Conservation (phyloP, 2,888 invertebrate genomes). For the Desoria tigrina region DNA sequence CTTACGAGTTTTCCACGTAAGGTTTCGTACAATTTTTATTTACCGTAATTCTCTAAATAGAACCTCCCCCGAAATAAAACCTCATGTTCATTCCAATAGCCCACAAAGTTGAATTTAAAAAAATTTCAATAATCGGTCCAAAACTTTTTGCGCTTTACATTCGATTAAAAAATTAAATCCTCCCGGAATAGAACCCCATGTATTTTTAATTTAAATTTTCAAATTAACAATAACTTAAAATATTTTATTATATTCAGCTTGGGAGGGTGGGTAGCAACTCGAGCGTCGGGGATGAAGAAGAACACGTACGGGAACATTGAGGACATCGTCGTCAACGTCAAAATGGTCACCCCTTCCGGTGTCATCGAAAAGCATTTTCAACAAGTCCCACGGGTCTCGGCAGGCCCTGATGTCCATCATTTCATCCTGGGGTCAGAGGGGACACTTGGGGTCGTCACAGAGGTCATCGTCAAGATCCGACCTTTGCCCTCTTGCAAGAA, state of each 20-base stretch:
- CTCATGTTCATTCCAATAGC: not conserved
- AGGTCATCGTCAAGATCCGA: conserved; percentile 83
- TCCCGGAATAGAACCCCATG: too few species aligned
- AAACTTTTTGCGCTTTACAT: too few species aligned
- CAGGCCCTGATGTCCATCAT: conserved; percentile 95
- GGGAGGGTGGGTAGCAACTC: conserved; percentile 96
- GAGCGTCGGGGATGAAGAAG: conserved; percentile 99
- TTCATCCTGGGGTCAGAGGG: conserved; percentile 91
- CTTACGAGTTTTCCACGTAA: conserved; percentile 96
- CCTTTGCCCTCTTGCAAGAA: conserved; percentile 80
- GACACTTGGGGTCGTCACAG: conserved; percentile 91
- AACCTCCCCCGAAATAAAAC: not conserved
- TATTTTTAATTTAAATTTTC: too few species aligned
- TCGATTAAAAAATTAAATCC: too few species aligned
- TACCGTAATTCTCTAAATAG: not conserved
- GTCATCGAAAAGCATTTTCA: conserved; percentile 74
- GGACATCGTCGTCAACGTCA: conserved; percentile 85
- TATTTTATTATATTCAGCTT: conserved; percentile 64
- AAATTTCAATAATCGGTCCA: too few species aligned
- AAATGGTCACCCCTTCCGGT: conserved; percentile 81
- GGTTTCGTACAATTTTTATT: conserved; percentile 56
- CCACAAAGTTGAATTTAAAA: too few species aligned
- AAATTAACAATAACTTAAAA: too few species aligned
- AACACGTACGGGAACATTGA: conserved; percentile 98
- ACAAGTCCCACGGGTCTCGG: conserved; percentile 86